Percentiles rank a stretch among this genome's conserved stretches.
Conservation (phyloP, 2,797 vertebrate genomes). For the Brachyrhaphis roseni region DNA sequence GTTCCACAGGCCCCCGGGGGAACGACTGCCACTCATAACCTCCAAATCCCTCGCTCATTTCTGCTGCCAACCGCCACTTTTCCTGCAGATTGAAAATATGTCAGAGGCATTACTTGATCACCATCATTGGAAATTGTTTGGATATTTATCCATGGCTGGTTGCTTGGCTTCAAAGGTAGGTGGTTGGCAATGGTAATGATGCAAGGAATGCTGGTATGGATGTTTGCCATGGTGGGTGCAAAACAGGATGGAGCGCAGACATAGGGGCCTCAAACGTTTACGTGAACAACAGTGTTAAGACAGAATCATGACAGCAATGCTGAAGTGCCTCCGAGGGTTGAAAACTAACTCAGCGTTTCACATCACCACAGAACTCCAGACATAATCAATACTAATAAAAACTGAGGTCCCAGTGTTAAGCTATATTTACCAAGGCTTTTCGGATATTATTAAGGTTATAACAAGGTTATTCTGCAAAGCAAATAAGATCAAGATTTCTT, state of each 20-base stretch:
- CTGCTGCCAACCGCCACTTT: slow-evolving; percentile 52
- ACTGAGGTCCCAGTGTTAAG: neutral
- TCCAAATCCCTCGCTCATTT: slow-evolving; percentile 48
- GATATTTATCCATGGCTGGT: slow-evolving; percentile 36
- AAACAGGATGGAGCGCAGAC: slow-evolving; percentile 24
- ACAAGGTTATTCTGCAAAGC: slow-evolving; percentile 9
- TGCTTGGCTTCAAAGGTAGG: slow-evolving; percentile 25
- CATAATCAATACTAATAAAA: slow-evolving; percentile 24
- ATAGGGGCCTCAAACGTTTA: slow-evolving; percentile 23
- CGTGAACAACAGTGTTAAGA: neutral
- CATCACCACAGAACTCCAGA: slow-evolving; percentile 8
- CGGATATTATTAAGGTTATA: slow-evolving; percentile 10
- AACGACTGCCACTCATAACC: slow-evolving; percentile 58
- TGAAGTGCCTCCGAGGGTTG: neutral
- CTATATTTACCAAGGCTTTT: slow-evolving; percentile 6
- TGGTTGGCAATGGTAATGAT: slow-evolving; percentile 36
- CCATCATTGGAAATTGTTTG: slow-evolving; percentile 42
- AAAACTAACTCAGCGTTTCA: slow-evolving; percentile 18
- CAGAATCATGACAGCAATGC: neutral
- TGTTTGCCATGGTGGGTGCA: slow-evolving; percentile 2
- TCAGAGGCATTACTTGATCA: slow-evolving; percentile 34
- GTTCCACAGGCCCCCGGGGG: slow-evolving; percentile 49
- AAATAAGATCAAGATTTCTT: slow-evolving; percentile 30
- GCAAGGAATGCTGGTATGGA: slow-evolving; percentile 32
- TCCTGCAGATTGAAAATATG: slow-evolving; percentile 53